Evolutionary conservation across 2,888 invertebrate genomes (phyloP).

Genomic region (Loripinus fragilis): DNA sequence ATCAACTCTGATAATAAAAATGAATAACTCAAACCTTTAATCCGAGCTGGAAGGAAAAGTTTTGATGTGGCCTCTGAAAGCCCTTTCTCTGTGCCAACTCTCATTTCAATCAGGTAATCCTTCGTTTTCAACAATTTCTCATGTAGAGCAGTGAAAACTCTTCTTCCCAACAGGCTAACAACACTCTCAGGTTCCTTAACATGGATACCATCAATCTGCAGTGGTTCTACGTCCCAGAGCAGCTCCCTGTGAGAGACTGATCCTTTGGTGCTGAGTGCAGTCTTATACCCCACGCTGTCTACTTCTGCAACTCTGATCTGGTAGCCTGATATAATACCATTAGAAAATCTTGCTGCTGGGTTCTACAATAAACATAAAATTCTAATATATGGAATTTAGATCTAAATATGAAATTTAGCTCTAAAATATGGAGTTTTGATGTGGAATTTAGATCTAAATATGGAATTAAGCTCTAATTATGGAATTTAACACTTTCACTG

Average conservation of each 20-base stretch:
- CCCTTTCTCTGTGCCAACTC: not conserved
- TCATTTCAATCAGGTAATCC: not conserved
- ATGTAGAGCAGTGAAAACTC: not conserved
- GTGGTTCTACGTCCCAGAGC: not conserved
- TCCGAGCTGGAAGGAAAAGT: not conserved
- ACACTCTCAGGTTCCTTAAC: not conserved
- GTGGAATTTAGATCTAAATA: no score
- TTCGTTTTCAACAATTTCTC: not conserved
- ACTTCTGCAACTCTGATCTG: not conserved
- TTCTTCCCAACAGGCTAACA: not conserved
- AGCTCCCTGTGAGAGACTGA: constrained; percentile 1
- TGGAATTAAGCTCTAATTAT: no score
- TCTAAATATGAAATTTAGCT: no score
- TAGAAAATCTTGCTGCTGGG: not conserved
- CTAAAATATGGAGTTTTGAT: no score
- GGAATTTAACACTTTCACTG: no score
- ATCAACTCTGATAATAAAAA: no score
- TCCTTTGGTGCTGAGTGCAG: not conserved
- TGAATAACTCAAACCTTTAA: constrained; percentile 1
- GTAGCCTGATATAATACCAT: not conserved
- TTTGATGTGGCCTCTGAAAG: not conserved
- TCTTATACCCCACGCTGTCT: not conserved
- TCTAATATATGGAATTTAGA: no score
- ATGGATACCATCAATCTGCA: not conserved
- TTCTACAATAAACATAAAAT: not conserved